Evolutionary conservation across 1,140 invertebrate species (phyloP).

Genomic region (Littorina saxatilis): DNA sequence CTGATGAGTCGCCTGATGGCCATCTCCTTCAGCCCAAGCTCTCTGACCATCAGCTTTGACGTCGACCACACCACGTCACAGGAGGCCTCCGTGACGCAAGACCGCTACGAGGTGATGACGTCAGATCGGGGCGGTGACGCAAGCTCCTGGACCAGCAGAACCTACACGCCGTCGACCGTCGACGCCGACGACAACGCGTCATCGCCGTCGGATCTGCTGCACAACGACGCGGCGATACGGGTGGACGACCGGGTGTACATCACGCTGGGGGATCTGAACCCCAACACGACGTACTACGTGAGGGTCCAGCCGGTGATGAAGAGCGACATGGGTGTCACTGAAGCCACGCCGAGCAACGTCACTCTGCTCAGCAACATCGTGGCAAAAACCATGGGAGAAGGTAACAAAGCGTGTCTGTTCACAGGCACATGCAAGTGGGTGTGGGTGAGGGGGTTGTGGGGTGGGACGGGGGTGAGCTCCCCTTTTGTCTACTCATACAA

Average conservation of each 20-base stretch:
- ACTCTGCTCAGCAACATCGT: constrained; percentile 33
- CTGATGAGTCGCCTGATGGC: constrained; percentile 43
- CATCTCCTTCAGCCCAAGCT: constrained; percentile 44
- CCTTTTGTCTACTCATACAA: no score
- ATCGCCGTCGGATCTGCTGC: constrained; percentile 32
- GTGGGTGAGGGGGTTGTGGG: not conserved
- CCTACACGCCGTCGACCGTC: constrained; percentile 13
- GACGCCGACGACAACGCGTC: constrained; percentile 29
- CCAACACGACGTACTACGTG: constrained; percentile 52
- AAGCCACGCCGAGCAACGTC: not conserved
- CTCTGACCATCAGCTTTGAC: constrained; percentile 49
- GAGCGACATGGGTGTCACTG: constrained; percentile 24
- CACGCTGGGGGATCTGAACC: constrained; percentile 42
- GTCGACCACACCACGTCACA: constrained; percentile 7
- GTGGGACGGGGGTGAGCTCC: not conserved
- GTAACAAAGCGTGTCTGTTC: not conserved
- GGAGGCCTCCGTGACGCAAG: constrained; percentile 25
- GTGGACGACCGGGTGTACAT: constrained; percentile 45
- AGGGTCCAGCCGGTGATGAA: constrained; percentile 35
- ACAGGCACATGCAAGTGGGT: no score
- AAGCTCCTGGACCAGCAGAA: constrained; percentile 25
- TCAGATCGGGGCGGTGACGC: constrained; percentile 11
- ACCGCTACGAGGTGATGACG: constrained; percentile 37
- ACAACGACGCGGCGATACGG: constrained; percentile 18
- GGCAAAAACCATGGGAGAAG: constrained; percentile 36